These are phyloP conservation scores for Leptatherina wallacei DNA, from an alignment of 2,797 vertebrate genomes.

Conservation along the genomic window DNA sequence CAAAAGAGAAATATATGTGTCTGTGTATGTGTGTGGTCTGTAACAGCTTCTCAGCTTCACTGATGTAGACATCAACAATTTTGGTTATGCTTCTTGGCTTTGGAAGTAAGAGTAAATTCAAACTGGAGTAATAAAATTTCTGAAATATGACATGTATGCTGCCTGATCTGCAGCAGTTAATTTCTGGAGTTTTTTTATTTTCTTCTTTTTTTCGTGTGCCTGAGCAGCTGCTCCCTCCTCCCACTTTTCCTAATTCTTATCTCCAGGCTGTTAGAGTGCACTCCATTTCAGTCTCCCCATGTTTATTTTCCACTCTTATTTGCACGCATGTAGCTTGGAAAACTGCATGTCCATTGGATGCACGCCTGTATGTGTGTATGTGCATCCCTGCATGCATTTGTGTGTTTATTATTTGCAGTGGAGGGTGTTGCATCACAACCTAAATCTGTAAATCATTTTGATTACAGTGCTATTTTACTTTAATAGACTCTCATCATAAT, in stretches of 20 bases:
- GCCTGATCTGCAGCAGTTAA: constrained; percentile 78
- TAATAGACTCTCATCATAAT: constrained; percentile 77
- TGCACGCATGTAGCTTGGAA: constrained; percentile 33
- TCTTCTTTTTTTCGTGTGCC: constrained; percentile 48
- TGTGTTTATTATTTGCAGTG: constrained; percentile 44
- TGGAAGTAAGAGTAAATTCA: constrained; percentile 57
- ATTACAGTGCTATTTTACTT: constrained; percentile 71
- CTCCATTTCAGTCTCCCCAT: constrained; percentile 63
- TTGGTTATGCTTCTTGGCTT: constrained; percentile 36
- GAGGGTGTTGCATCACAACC: constrained; percentile 44
- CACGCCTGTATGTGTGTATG: background rate
- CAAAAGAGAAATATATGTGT: constrained; percentile 28
- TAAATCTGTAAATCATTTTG: constrained; percentile 69
- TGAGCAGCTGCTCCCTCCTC: constrained; percentile 66
- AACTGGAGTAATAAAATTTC: constrained; percentile 59
- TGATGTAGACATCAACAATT: constrained; percentile 51
- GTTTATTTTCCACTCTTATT: constrained; percentile 56
- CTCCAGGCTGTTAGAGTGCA: constrained; percentile 67
- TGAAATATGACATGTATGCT: constrained; percentile 71
- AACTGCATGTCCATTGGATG: constrained; percentile 36
- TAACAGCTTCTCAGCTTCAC: constrained; percentile 40
- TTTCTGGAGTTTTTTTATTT: constrained; percentile 59
- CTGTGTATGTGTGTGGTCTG: constrained; percentile 32
- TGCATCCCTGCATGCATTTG: constrained; percentile 6
- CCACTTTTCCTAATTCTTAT: constrained; percentile 60